Evolutionary conservation across 2,797 vertebrate genomes (phyloP), one percentile per base, ranked within the genome.

Genomic region (Hippopotamyrus pictus): DNA sequence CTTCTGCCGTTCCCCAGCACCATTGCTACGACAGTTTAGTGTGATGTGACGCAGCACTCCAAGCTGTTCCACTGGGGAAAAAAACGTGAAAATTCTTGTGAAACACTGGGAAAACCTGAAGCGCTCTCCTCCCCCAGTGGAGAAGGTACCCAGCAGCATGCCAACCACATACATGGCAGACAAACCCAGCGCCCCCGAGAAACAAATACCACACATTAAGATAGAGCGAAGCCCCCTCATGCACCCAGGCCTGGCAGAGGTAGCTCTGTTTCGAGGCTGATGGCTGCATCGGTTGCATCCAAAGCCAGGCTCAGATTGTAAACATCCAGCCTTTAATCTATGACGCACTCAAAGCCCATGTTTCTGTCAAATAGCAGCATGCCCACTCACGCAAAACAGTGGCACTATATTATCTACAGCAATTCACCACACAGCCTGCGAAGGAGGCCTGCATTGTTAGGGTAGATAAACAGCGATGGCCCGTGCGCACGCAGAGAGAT

Each of bases 251-350:
- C 41, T 46, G 41, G 37, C 73, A n/a, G 41, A 79, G 6, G 17
- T 79, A 46, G 41, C 37, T 79, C 37, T 3, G 73, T 11, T 44
- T 41, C 41, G 44, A 44, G 73, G 17, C 17, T 46, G 7, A 79
- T 79, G 73, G 37, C 73, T 44, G 37, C 41, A 46, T n/a, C 5
- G 2, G 37, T n/a, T 2, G 19, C 73, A 79, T 79, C 41, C 73
- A 79, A 79, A 46, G 17, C 73, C 73, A 79, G 41, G 7, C 37
- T 79, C 73, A 79, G 37, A 46, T 46, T n/a, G 73, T 4, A 79
- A 79, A 79, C 73, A 79, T 44, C 73, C 41, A 79, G 73, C 73
- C 73, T 79, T 17, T 79, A 79, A 79, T 79, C 73, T 79, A 46
- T 79, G 73, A 79, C 3, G 12, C 65, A 79, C 73, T 79, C 37